These are phyloP conservation scores for Macrotrachela quadricornifera DNA, from an alignment of 1,140 invertebrate genomes.

Conservation along the genomic window DNA sequence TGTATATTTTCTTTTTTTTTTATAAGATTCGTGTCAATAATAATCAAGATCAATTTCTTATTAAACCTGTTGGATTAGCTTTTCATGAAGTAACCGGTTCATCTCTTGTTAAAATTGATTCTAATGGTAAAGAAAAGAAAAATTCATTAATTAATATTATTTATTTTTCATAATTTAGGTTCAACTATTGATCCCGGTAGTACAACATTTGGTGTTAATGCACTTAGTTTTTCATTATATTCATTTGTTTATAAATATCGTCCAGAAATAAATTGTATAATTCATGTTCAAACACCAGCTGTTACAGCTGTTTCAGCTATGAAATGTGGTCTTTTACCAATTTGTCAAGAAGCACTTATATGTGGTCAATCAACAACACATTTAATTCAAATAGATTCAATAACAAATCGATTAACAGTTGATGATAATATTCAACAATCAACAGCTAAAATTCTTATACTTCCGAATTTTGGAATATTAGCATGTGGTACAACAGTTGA, in stretches of 20 bases:
- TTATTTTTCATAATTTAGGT: too few species aligned
- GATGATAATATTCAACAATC: constrained; percentile 71
- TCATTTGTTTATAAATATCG: constrained; percentile 84
- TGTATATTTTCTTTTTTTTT: too few species aligned
- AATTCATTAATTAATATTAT: too few species aligned
- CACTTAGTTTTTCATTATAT: constrained; percentile 62
- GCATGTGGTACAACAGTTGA: constrained; percentile 87
- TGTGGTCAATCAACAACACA: constrained; percentile 63
- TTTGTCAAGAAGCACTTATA: constrained; percentile 68
- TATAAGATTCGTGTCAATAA: too few species aligned
- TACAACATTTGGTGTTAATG: constrained; percentile 60
- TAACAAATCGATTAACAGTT: constrained; percentile 43
- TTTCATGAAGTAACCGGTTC: constrained; percentile 96
- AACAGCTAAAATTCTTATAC: constrained; percentile 66
- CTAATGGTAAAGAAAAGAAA: constrained; percentile 34
- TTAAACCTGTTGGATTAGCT: constrained; percentile 82
- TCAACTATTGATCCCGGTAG: constrained; percentile 56
- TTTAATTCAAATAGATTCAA: constrained; percentile 19
- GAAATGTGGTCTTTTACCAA: constrained; percentile 64
- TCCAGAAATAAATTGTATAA: constrained; percentile 81
- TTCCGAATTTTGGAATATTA: constrained; percentile 77
- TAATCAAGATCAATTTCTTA: constrained; percentile 67
- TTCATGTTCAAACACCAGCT: constrained; percentile 71
- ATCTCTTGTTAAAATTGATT: constrained; percentile 77
- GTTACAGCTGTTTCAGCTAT: constrained; percentile 76